Conservation (phyloP, 2,888 invertebrate species). For the Clostera curtula region DNA sequence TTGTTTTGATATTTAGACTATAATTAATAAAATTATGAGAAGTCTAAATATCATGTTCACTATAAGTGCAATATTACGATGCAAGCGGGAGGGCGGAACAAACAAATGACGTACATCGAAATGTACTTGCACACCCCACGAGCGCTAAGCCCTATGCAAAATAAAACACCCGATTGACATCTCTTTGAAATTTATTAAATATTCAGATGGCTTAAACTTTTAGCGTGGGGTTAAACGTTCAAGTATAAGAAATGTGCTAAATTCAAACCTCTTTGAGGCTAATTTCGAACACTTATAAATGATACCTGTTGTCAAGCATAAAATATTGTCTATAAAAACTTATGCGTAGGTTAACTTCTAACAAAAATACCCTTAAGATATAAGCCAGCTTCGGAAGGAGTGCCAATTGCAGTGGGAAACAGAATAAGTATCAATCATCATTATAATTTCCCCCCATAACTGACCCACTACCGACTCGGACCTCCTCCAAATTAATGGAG, state of each 20-base stretch:
- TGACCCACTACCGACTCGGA: no score
- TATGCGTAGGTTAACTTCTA: no score
- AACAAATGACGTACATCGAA: conserved; percentile 73
- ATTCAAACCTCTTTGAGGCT: conserved; percentile 11
- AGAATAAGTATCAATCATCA: no score
- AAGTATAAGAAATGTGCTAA: conserved; percentile 61
- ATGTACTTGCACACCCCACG: conserved; percentile 66
- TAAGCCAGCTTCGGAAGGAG: no score
- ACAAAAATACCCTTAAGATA: no score
- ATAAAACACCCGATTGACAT: conserved; percentile 74
- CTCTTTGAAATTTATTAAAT: conserved; percentile 74
- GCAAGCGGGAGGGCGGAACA: conserved; percentile 27
- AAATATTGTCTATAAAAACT: no score
- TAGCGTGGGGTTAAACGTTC: conserved; percentile 65
- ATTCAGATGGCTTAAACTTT: conserved; percentile 66
- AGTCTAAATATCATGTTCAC: conserved; percentile 60
- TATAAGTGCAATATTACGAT: conserved; percentile 50
- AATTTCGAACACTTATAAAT: conserved; percentile 7
- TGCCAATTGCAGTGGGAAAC: no score
- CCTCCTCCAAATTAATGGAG: no score
- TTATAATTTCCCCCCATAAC: no score
- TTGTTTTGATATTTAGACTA: no score
- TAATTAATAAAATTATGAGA: conserved; percentile 30
- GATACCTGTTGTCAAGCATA: no score
- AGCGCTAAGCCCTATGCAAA: conserved; percentile 69